Evolutionary conservation across 2,113 vertebrate genomes (phyloP).

Genomic region (Pomatorhinus ruficollis): DNA sequence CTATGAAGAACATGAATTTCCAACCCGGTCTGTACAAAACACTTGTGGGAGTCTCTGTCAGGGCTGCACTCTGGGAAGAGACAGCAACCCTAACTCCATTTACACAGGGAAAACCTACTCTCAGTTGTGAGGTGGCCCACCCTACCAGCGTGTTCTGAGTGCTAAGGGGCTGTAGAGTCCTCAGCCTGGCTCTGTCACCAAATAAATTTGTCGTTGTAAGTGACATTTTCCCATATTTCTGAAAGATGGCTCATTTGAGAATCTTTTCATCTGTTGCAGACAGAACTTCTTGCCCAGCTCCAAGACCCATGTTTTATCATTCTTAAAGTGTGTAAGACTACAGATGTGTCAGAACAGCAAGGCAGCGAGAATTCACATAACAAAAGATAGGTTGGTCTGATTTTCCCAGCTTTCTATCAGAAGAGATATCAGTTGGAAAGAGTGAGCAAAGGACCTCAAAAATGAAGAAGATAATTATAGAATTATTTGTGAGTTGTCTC

Average conservation of each 20-base stretch:
- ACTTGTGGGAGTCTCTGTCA: fast-evolving
- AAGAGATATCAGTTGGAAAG: neutral
- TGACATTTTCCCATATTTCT: neutral
- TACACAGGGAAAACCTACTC: neutral
- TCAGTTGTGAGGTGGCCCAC: fast-evolving
- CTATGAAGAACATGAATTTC: neutral
- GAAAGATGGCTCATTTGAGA: neutral
- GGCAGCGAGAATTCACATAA: too few relatives aligned
- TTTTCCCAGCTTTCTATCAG: neutral
- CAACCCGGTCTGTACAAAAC: fast-evolving
- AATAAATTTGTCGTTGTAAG: neutral
- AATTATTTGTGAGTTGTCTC: neutral
- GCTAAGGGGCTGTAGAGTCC: neutral
- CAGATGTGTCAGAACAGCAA: neutral
- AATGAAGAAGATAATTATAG: neutral
- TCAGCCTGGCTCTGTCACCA: neutral
- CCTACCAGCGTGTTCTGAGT: fast-evolving
- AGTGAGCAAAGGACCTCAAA: neutral
- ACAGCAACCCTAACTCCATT: neutral
- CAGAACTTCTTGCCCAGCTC: neutral
- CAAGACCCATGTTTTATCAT: neutral
- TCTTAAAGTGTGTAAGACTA: neutral
- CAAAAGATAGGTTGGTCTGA: neutral
- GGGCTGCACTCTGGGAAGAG: neutral
- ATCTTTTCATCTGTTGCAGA: neutral